phyloP scores from a whole-genome alignment of 2,797 vertebrate species.

The Macropodus opercularis region DNA sequence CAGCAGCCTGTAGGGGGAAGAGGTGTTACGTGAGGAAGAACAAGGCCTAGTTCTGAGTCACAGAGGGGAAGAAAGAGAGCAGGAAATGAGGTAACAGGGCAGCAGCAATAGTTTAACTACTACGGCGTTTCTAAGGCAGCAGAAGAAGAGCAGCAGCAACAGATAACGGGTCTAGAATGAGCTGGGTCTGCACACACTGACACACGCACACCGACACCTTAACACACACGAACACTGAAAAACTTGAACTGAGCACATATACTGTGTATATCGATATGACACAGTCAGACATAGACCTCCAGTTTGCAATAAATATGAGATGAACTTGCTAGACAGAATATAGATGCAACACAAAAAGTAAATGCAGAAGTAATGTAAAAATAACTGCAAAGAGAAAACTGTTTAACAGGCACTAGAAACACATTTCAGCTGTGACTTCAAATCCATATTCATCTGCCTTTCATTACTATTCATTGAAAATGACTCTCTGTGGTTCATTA shows the following conservation, averaged over 20 bases:
- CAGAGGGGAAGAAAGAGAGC: constrained; percentile 70
- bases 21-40: constrained; percentile 52
- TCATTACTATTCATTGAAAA: constrained; percentile 13
- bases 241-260: constrained; percentile 65
- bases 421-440: constrained; percentile 32
- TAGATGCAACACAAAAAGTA: constrained; percentile 53
- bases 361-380: constrained; percentile 43
- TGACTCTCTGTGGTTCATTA: constrained; percentile 5
- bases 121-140: constrained; percentile 75
- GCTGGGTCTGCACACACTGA: constrained; percentile 49
- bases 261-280: constrained; percentile 21
- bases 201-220: constrained; percentile 42
- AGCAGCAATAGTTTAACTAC: constrained; percentile 67
- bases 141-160: constrained; percentile 70
- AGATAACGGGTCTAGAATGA: constrained; percentile 60
- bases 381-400: constrained; percentile 25
- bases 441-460: constrained; percentile 21
- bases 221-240: constrained; percentile 42
- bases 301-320: constrained; percentile 57
- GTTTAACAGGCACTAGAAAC: constrained; percentile 24
- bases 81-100: constrained; percentile 77
- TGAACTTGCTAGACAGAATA: constrained; percentile 41
- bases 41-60: constrained; percentile 61
- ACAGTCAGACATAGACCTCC: constrained; percentile 78
- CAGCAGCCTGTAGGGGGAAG: constrained; percentile 61